phyloP scores from a whole-genome alignment of 2,888 invertebrate species.

The Eupithecia subfuscata region DNA sequence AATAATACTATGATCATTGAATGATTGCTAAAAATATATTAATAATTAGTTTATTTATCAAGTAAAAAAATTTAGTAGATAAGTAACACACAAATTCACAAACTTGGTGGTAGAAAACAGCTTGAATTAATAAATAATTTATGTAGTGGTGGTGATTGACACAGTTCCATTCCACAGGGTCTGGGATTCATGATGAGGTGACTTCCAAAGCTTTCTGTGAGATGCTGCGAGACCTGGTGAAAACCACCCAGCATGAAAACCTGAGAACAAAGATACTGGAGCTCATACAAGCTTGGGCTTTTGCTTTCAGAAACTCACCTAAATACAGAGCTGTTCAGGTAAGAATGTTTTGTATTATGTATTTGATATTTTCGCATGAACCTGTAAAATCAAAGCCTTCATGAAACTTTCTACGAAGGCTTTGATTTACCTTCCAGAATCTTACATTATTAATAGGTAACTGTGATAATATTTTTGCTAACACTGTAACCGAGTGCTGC shows the following conservation, averaged over 20 bases:
- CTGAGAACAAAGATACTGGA: conserved; percentile 94
- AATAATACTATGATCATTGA: background rate
- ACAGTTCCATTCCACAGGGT: conserved; percentile 68
- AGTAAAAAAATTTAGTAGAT: too few relatives aligned
- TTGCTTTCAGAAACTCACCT: conserved; percentile 96
- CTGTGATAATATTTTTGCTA: background rate
- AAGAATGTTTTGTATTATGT: conserved; percentile 29
- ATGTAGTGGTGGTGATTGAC: background rate
- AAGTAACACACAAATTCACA: too few relatives aligned
- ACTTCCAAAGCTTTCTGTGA: conserved; percentile 97
- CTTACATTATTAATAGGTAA: background rate
- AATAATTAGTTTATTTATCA: background rate
- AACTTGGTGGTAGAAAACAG: background rate
- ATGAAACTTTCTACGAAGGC: too few relatives aligned
- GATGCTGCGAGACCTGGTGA: conserved; percentile 93
- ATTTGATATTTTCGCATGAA: conserved; percentile 1
- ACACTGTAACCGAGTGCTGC: background rate
- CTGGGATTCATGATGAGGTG: conserved; percentile 95
- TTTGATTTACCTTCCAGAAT: background rate
- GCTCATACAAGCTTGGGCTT: conserved; percentile 98
- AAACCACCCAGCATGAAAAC: conserved; percentile 92
- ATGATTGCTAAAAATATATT: background rate
- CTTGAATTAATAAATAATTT: background rate
- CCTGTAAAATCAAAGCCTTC: background rate
- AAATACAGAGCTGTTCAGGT: conserved; percentile 95